phyloP scores from a whole-genome alignment of 1,140 invertebrate genomes.

The Radopholus similis region DNA sequence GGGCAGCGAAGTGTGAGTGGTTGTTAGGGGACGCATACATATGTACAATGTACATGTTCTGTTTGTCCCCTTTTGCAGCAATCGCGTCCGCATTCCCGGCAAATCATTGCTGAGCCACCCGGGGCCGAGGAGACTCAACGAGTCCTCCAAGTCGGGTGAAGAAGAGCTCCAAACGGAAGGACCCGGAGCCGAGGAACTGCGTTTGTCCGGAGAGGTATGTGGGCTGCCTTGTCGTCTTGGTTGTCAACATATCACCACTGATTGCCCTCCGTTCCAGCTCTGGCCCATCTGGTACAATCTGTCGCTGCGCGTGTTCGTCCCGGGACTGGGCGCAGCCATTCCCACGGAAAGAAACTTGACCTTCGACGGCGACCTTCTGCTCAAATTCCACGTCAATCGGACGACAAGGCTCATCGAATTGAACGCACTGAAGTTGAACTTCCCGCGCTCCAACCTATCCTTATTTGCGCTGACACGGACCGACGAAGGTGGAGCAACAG shows the following conservation, averaged over 20 bases:
- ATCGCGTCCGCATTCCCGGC: slow-evolving; percentile 1
- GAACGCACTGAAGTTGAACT: slow-evolving; percentile 44
- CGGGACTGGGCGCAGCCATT: slow-evolving; percentile 38
- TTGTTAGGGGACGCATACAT: neutral
- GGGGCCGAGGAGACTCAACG: neutral
- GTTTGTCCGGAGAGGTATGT: slow-evolving; percentile 30
- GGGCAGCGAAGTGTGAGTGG: neutral
- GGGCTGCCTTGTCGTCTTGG: neutral
- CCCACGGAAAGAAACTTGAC: slow-evolving; percentile 41
- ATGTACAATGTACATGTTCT: neutral
- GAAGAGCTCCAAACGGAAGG: neutral
- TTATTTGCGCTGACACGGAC: neutral
- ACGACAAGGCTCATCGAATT: slow-evolving; percentile 37
- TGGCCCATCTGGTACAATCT: slow-evolving; percentile 47
- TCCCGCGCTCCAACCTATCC: slow-evolving; percentile 5
- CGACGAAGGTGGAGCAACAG: neutral
- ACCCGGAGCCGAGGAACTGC: slow-evolving; percentile 37
- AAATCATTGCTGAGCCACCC: neutral
- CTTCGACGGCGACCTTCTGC: slow-evolving; percentile 41
- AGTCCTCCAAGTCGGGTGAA: neutral
- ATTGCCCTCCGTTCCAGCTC: slow-evolving; percentile 8
- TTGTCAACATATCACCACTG: neutral
- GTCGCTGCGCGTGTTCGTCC: slow-evolving; percentile 45
- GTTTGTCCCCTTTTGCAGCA: neutral
- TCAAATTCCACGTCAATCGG: slow-evolving; percentile 41